Conservation (phyloP, 2,113 vertebrate species). For the Diadophis punctatus region DNA sequence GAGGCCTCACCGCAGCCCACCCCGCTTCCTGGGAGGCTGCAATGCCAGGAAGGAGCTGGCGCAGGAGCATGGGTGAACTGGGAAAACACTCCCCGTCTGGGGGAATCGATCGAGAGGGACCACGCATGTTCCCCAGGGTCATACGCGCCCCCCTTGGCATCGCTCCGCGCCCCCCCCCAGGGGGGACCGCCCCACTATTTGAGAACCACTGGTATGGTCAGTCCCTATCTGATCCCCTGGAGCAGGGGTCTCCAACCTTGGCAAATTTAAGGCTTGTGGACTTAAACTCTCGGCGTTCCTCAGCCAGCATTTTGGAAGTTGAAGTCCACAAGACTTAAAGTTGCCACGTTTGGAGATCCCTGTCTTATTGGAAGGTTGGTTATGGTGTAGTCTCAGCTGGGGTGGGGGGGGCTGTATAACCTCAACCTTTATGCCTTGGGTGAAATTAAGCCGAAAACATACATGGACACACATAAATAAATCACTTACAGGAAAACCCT, state of each 20-base stretch:
- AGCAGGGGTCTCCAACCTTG: background rate
- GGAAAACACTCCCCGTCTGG: too few relatives aligned
- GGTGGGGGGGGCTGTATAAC: background rate
- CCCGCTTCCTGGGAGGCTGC: too few relatives aligned
- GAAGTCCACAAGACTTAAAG: background rate
- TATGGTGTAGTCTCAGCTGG: background rate
- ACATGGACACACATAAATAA: conserved; percentile 5
- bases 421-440: background rate
- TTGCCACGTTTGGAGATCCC: background rate
- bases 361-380: background rate
- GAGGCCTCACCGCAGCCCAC: too few relatives aligned
- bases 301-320: background rate
- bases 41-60: too few relatives aligned
- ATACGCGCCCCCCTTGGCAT: too few relatives aligned
- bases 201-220: too few relatives aligned
- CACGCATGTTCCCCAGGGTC: too few relatives aligned
- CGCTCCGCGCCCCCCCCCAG: too few relatives aligned
- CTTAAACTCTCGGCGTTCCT: background rate
- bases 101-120: too few relatives aligned
- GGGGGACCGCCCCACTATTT: too few relatives aligned
- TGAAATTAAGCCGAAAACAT: background rate
- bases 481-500: conserved; percentile 78
- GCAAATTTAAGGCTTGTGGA: too few relatives aligned
- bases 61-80: too few relatives aligned
- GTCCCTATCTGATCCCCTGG: background rate